Base-by-base conservation (phyloP, 2,888 invertebrate genomes). In the Ischnura elegans region DNA sequence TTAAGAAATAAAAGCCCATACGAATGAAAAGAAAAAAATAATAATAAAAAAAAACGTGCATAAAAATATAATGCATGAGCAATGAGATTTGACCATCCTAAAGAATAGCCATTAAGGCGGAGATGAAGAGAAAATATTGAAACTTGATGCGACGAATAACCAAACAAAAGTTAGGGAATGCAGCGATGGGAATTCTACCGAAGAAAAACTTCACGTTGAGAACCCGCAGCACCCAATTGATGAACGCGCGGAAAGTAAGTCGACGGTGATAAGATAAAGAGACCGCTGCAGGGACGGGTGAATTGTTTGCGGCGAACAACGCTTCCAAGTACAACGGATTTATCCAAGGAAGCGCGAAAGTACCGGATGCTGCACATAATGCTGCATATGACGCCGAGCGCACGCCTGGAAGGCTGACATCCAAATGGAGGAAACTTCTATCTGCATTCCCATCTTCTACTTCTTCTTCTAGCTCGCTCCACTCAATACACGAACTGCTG, bases 401-500 rank as follows among this genome's bases (percentile, higher is more conserved):
- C 21, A 46, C 46, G 45, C 45, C 25, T 8, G 25, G 25, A 10
- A 86, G 46, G 25, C 86, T 42, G 43, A 45, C n/a, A 45, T 86
- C 45, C 86, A 19, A 25, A 19, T 46, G 45, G 36, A 10, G 86
- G 45, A 45, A 86, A 86, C 43, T 86, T 43, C 86, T 6, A 43
- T 43, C 45, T 45, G n/a, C n/a, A 45, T 45, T 42, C 25, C 4
- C 86, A 2, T 43, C 86, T n/a, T n/a, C 86, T n/a, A 45, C 86
- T 45, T 45, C 51, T 51, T 51, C 51, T 51, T 51, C 10, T 42
- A 61, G 19, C 5, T 16, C 66, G 16, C 29, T 76, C 66, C 66
- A 16, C 25, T 76, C 66, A 76, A 76, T 76, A 76, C 29, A 76
- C 29, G 66, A 86, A 25, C 86, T 45, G 86, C 46, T 86, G 86